Percentiles rank a stretch among this genome's conserved stretches.
Evolutionary conservation across 2,113 vertebrate species (phyloP).

Genomic region (Pipra filicauda): DNA sequence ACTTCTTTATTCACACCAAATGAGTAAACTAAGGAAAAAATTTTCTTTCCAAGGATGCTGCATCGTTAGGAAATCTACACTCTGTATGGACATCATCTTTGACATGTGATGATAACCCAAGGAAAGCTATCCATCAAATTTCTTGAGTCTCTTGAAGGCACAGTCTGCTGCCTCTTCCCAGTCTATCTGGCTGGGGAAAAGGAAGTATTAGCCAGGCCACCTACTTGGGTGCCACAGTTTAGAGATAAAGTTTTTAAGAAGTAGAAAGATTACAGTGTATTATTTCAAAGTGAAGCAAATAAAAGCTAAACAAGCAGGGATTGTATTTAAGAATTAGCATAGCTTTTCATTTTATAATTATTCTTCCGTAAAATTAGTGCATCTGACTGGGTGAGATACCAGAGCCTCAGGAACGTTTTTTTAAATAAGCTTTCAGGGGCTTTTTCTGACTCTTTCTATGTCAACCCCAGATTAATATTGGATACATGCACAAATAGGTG

Average conservation of each 20-base stretch:
- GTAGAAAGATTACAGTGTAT: not conserved
- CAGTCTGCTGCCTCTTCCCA: not conserved
- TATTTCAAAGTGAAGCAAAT: not conserved
- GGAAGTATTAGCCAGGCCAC: not conserved
- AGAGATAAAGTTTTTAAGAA: not conserved
- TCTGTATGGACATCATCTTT: not conserved
- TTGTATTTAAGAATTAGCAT: not conserved
- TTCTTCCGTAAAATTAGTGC: not conserved
- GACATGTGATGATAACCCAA: not conserved
- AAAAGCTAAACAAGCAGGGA: not conserved
- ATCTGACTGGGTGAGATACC: not conserved
- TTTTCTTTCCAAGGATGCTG: not conserved
- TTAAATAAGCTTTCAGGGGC: not conserved
- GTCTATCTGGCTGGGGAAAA: not conserved
- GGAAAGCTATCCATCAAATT: not conserved
- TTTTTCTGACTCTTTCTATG: not conserved
- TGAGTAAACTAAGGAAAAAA: not conserved
- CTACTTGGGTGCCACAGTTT: not conserved
- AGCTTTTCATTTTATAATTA: not conserved
- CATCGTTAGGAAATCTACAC: not conserved
- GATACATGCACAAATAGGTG: not conserved
- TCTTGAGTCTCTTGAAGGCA: not conserved
- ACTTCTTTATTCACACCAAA: not conserved
- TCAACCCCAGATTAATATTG: not conserved
- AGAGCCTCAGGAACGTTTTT: not conserved